Conservation (phyloP, 2,888 invertebrate species). For the Drosophila diplacantha region DNA sequence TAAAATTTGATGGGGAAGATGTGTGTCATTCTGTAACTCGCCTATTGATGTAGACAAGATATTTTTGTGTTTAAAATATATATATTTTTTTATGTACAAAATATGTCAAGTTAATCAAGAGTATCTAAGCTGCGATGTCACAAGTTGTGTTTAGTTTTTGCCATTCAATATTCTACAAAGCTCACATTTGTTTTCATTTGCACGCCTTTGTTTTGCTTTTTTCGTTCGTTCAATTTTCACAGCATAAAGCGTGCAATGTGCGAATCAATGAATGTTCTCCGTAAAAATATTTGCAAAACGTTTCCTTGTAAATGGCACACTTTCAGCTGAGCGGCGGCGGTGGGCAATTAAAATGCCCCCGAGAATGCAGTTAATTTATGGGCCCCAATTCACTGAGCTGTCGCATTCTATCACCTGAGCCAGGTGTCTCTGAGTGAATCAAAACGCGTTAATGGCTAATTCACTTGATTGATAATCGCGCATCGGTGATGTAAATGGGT, state of each 20-base stretch:
- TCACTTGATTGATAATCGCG: slow-evolving; percentile 34
- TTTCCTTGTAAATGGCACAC: slow-evolving; percentile 24
- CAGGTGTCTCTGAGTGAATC: slow-evolving; percentile 25
- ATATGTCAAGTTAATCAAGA: neutral
- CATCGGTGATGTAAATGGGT: slow-evolving; percentile 7
- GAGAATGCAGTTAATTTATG: slow-evolving; percentile 11
- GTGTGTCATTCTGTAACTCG: no score
- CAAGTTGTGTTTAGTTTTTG: slow-evolving; percentile 1
- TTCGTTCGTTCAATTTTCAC: slow-evolving; percentile 16
- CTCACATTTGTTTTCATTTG: slow-evolving; percentile 26
- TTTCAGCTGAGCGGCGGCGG: neutral
- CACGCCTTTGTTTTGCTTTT: slow-evolving; percentile 28
- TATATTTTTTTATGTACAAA: no score
- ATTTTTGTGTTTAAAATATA: no score
- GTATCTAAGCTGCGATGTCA: slow-evolving; percentile 4
- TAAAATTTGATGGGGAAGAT: no score
- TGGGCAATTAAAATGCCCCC: slow-evolving; percentile 30
- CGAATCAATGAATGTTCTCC: slow-evolving; percentile 23
- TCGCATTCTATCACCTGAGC: slow-evolving; percentile 20
- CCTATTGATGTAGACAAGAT: no score
- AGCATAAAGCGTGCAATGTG: slow-evolving; percentile 22
- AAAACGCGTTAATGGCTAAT: slow-evolving; percentile 27
- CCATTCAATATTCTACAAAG: slow-evolving; percentile 19
- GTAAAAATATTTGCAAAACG: slow-evolving; percentile 27
- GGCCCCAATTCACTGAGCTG: slow-evolving; percentile 5